These are phyloP conservation scores for Pogonomyrmex barbatus DNA, from an alignment of 1,140 invertebrate species.

Conservation along the genomic window DNA sequence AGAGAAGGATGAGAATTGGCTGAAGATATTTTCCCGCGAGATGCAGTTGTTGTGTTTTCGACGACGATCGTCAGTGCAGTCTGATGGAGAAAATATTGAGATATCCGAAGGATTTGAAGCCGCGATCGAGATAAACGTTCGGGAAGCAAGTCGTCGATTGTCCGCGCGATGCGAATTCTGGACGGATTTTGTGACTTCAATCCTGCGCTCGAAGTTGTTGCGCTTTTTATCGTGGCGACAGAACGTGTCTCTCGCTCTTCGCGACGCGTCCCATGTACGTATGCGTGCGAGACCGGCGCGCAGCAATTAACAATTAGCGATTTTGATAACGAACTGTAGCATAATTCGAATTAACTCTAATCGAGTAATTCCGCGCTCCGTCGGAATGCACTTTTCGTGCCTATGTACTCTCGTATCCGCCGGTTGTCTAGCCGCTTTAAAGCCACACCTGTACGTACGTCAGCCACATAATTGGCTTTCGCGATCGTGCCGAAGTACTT, in stretches of 20 bases:
- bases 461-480: constrained; percentile 68
- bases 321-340: constrained; percentile 52
- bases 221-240: neutral
- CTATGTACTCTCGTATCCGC: neutral
- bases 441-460: constrained; percentile 39
- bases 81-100: constrained; percentile 26
- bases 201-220: neutral
- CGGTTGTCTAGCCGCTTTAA: constrained; percentile 32
- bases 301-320: constrained; percentile 54
- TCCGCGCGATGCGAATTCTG: neutral
- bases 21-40: constrained; percentile 22
- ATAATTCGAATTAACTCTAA: constrained; percentile 53
- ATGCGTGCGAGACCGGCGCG: neutral
- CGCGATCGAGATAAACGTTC: constrained; percentile 19
- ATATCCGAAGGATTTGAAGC: neutral
- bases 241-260: neutral
- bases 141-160: neutral
- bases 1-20: neutral
- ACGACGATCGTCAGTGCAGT: neutral
- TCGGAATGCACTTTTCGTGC: constrained; percentile 30
- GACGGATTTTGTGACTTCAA: neutral
- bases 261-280: neutral
- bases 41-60: neutral
- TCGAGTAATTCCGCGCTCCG: constrained; percentile 45
- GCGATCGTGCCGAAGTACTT: constrained; percentile 64